Conservation (phyloP, 2,113 vertebrate species). For the Rattus norvegicus region DNA sequence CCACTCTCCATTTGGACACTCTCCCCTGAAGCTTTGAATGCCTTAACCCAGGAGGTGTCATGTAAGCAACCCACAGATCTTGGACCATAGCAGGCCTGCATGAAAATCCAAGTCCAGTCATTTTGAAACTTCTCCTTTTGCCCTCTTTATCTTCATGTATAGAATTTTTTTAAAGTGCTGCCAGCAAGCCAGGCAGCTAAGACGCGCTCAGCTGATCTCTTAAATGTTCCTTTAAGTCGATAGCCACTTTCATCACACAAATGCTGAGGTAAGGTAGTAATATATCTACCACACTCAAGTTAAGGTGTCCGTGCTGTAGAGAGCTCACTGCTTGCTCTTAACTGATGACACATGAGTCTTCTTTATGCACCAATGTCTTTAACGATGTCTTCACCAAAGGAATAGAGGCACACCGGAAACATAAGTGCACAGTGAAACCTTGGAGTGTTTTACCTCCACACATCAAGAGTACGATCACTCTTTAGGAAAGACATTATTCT, state of each 20-base stretch:
- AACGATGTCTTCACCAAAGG: not conserved
- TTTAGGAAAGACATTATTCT: not conserved
- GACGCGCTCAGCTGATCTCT: not conserved
- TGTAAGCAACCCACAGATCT: no score
- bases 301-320: not conserved
- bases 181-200: not conserved
- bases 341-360: not conserved
- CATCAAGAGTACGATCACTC: not conserved
- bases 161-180: not conserved
- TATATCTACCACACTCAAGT: not conserved
- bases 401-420: slow-evolving; percentile 9
- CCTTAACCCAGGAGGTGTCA: not conserved
- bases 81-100: not conserved
- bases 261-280: not conserved
- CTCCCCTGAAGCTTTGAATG: not conserved
- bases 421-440: not conserved
- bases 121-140: not conserved
- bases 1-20: not conserved
- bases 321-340: not conserved
- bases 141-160: no score
- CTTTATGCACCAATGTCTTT: not conserved
- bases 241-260: slow-evolving; percentile 5
- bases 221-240: not conserved
- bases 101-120: not conserved
- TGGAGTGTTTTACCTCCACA: not conserved